These are phyloP conservation scores for Poeciliopsis paucimaculata DNA, from an alignment of 2,797 vertebrate genomes.

Conservation along the genomic window DNA sequence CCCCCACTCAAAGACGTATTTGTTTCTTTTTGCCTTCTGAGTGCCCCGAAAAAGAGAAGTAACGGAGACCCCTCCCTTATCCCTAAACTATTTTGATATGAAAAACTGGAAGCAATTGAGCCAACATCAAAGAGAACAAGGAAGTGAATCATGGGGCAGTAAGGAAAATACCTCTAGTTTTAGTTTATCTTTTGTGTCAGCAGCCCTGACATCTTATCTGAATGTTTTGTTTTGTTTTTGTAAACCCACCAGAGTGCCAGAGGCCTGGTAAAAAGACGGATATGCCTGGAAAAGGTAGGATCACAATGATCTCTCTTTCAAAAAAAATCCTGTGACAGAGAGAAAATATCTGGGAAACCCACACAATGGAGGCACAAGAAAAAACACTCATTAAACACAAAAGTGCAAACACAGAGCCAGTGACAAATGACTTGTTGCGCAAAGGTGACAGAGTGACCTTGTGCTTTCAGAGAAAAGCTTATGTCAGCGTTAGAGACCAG, in stretches of 20 bases:
- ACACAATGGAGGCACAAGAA: neutral
- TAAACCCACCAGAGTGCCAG: neutral
- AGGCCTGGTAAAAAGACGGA: neutral
- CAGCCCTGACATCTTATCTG: neutral
- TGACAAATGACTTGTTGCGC: conserved; percentile 6
- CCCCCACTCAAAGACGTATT: neutral
- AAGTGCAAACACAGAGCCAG: neutral
- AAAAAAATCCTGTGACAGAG: neutral
- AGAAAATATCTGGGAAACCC: conserved; percentile 12
- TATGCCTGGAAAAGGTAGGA: neutral
- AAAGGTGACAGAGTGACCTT: conserved; percentile 39
- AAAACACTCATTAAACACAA: neutral
- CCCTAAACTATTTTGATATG: neutral
- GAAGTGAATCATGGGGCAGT: neutral
- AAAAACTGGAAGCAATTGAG: conserved; percentile 4
- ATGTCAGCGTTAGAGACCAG: conserved; percentile 19
- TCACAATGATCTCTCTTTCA: neutral
- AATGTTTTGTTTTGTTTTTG: neutral
- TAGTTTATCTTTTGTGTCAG: neutral
- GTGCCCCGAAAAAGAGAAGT: neutral
- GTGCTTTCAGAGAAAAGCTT: conserved; percentile 6
- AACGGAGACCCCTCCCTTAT: neutral
- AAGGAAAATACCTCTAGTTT: neutral
- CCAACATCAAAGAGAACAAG: neutral
- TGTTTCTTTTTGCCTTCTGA: neutral